These are phyloP conservation scores for Pissodes strobi DNA, from an alignment of 1,140 invertebrate species.

Conservation along the genomic window DNA sequence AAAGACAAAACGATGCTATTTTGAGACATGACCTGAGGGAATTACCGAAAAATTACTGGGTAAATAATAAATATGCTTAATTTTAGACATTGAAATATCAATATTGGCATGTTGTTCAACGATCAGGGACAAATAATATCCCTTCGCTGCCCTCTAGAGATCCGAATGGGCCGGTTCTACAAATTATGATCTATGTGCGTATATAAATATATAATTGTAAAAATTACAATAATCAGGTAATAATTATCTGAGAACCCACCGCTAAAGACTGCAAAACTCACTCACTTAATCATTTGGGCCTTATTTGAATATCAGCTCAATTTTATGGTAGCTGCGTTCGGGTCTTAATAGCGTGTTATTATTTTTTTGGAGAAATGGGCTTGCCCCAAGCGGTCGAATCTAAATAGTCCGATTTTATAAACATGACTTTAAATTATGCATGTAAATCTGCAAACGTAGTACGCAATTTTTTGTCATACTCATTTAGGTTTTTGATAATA, in stretches of 20 bases:
- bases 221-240: conserved; percentile 1
- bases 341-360: conserved; percentile 26
- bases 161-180: no score
- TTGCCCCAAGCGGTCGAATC: conserved; percentile 10
- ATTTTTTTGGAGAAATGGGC: conserved; percentile 24
- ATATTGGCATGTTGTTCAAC: no score
- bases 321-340: conserved; percentile 30
- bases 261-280: conserved; percentile 5
- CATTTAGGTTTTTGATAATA: conserved; percentile 1
- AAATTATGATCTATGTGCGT: no score
- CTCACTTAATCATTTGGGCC: conserved; percentile 8
- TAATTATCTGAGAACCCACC: no score
- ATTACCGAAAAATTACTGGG: no score
- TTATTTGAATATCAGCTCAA: conserved; percentile 30
- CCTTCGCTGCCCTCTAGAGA: no score
- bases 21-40: no score
- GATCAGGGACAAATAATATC: no score
- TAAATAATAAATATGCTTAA: no score
- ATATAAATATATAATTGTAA: no score
- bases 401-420: conserved; percentile 21
- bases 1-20: no score
- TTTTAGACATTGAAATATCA: no score
- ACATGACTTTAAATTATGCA: conserved; percentile 22
- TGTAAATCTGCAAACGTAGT: conserved; percentile 10
- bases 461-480: conserved; percentile 2